phyloP scores from a whole-genome alignment of 92 coral and sea anemone genomes.

The Heliopora coerulea region DNA sequence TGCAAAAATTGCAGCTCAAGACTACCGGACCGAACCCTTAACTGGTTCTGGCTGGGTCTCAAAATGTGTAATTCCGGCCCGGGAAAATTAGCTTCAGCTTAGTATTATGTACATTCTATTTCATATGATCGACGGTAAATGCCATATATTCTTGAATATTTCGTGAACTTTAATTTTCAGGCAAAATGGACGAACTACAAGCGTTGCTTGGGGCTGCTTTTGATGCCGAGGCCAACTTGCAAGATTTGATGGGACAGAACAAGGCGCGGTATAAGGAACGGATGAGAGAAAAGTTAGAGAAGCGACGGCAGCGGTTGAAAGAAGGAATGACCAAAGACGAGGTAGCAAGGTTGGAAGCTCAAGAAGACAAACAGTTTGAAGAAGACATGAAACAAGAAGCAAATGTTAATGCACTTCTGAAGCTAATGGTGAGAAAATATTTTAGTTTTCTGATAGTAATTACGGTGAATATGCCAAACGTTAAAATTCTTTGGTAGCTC shows the following conservation, averaged over 20 bases:
- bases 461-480: too few relatives aligned
- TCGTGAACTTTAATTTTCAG: slow-evolving; percentile 51
- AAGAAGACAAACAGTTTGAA: slow-evolving; percentile 79
- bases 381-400: slow-evolving; percentile 65
- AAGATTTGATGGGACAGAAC: slow-evolving; percentile 78
- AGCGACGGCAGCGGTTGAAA: slow-evolving; percentile 68
- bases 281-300: slow-evolving; percentile 67
- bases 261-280: slow-evolving; percentile 73
- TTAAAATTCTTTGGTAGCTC: too few relatives aligned
- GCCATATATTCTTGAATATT: too few relatives aligned
- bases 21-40: too few relatives aligned
- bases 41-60: too few relatives aligned
- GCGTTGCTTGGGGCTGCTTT: slow-evolving; percentile 74
- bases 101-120: too few relatives aligned
- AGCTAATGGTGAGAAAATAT: slow-evolving; percentile 67
- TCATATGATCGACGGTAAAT: too few relatives aligned
- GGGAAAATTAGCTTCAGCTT: too few relatives aligned
- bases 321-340: slow-evolving; percentile 80
- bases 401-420: slow-evolving; percentile 73
- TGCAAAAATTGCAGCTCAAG: too few relatives aligned
- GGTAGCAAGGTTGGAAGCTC: slow-evolving; percentile 70
- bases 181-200: slow-evolving; percentile 82
- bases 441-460: too few relatives aligned
- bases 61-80: too few relatives aligned
- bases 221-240: slow-evolving; percentile 68